Percentiles rank a stretch among this genome's conserved stretches.
These are phyloP conservation scores for Takifugu flavidus DNA, from an alignment of 2,113 vertebrate species.

Conservation along the genomic window DNA sequence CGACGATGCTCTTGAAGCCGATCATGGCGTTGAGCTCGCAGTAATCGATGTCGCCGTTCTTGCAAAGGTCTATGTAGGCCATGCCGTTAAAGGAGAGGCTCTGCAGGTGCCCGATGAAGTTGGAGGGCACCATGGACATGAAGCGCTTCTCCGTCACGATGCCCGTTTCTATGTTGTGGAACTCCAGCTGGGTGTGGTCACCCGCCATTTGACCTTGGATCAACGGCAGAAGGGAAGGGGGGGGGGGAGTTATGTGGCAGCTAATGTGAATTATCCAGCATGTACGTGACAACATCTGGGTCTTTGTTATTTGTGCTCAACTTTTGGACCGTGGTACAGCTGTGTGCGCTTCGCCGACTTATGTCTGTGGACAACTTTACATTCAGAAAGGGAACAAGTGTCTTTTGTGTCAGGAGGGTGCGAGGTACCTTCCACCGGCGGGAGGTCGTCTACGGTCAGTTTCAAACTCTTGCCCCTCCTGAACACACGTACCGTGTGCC, in stretches of 20 bases:
- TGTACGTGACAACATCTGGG: no score
- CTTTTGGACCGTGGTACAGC: no score
- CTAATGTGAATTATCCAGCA: neutral
- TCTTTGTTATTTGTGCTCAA: no score
- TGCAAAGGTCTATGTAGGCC: slow-evolving; percentile 98
- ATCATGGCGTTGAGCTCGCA: slow-evolving; percentile 98
- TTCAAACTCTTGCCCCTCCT: slow-evolving; percentile 95
- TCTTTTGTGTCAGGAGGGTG: neutral
- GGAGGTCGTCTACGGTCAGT: slow-evolving; percentile 94
- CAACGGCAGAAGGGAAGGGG: slow-evolving; percentile 5
- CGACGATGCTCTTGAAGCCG: slow-evolving; percentile 97
- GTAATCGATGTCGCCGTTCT: slow-evolving; percentile 98
- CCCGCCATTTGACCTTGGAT: slow-evolving; percentile 94
- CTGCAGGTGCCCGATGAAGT: slow-evolving; percentile 97
- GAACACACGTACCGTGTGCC: slow-evolving; percentile 98
- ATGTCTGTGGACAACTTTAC: neutral
- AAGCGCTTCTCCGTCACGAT: slow-evolving; percentile 96
- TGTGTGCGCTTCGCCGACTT: neutral
- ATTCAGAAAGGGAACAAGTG: neutral
- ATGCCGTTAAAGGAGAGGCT: slow-evolving; percentile 97
- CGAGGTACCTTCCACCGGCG: slow-evolving; percentile 74
- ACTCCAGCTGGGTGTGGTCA: slow-evolving; percentile 96
- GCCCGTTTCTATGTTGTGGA: slow-evolving; percentile 98
- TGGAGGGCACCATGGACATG: slow-evolving; percentile 90
- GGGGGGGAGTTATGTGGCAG: neutral